phyloP scores from a whole-genome alignment of 2,888 invertebrate genomes.

The Herminia tarsipennalis region DNA sequence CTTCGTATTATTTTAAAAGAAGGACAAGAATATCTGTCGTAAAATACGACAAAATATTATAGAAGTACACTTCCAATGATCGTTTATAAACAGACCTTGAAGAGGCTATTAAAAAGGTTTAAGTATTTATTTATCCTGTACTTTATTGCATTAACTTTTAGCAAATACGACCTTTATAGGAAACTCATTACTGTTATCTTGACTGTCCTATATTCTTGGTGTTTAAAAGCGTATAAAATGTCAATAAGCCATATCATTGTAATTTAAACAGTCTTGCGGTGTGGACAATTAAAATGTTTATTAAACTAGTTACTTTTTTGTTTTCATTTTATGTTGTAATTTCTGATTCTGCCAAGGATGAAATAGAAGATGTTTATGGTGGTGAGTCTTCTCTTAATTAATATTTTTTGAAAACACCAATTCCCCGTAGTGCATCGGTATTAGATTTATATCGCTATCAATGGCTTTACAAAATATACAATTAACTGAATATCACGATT shows the following conservation, averaged over 20 bases:
- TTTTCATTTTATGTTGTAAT: neutral
- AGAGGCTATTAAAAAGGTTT: neutral
- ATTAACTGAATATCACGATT: too few species aligned
- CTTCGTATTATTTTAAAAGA: too few species aligned
- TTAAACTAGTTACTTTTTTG: neutral
- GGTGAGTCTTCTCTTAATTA: too few species aligned
- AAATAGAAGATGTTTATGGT: neutral
- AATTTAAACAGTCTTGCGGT: neutral
- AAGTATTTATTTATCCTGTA: neutral
- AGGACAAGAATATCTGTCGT: too few species aligned
- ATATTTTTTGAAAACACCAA: too few species aligned
- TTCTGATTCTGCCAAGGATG: neutral
- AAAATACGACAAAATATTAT: too few species aligned
- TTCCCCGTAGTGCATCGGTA: too few species aligned
- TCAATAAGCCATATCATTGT: conserved; percentile 3
- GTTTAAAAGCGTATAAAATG: conserved; percentile 5
- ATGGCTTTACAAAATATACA: too few species aligned
- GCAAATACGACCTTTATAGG: neutral
- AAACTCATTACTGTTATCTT: conserved; percentile 2
- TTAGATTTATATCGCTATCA: too few species aligned
- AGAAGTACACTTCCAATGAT: too few species aligned
- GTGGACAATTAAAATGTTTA: neutral
- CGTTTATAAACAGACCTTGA: too few species aligned
- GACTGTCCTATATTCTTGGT: neutral
- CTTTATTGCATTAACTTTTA: neutral